Base-by-base conservation (phyloP, 2,888 invertebrate species). In the Leucozona laternaria region DNA sequence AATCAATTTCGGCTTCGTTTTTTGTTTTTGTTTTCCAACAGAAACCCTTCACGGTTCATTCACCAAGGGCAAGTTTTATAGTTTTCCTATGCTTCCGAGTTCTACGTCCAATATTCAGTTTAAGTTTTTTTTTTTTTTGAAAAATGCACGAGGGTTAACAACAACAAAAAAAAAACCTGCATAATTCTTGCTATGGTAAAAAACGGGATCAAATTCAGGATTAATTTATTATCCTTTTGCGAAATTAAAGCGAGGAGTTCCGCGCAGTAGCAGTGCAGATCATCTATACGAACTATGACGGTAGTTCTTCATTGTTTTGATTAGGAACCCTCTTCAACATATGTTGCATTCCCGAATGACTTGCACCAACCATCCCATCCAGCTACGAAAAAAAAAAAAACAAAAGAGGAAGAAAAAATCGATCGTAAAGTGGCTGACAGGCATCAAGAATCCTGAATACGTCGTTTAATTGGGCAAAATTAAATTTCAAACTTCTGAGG, bases 161-260 rank as follows among this genome's bases (percentile, higher is more conserved):
- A 7, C 8, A 8, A 43, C n/a, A 7, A 43, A 37, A 62, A 37
- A 58, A n/a, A 76, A 79, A 83, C 83, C 83, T 83, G 80, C 68
- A 80, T 85, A 62, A 45, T 70, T 60, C 55, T 64, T 77, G n/a
- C 20, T 6, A 71, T 71, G 17, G 20, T 60, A 57, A 73, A 31
- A 70, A 79, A 71, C 75, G 76, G 79, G 66, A 81, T 77, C 85
- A 66, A 82, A 86, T 82, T 82, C 62, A 43, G 53, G 86, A 86
- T 86, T 82, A 86, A 86, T 86, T 86, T 86, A 86, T 86, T 86
- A 86, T 86, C 86, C 78, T 79, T 50, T 82, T 28, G 64, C 76
- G 40, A 68, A 40, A 72, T 60, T 8, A 31, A 57, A 55, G 40
- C 34, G 17, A 64, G 64, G 17, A 64, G 64, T 78, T 57, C 55